Evolutionary conservation across 2,888 invertebrate genomes (phyloP), one percentile per base, ranked within the genome.

Genomic region (Pristionchus japonicus): DNA sequence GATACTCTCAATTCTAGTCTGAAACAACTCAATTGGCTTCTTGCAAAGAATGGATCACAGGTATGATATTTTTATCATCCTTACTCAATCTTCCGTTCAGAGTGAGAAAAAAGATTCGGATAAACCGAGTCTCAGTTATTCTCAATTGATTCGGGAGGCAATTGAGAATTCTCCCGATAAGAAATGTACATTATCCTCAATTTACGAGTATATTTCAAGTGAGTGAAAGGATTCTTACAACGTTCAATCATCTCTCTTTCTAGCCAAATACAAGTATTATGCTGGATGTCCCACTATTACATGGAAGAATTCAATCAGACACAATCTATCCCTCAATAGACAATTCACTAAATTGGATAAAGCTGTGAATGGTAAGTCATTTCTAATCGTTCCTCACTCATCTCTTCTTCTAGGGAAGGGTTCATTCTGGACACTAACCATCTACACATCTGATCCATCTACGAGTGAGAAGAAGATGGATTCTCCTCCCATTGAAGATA

Each of bases 261-360:
- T 23, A 86, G 86, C 43, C 31, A 86, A 57, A 31, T 87, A 87
- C 61, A 40, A 43, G 47, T 87, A 87, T 40, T 87, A 87, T 31
- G 77, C 87, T 3, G 23, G 37, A 11, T 87, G 87, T 40, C 77
- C 77, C 23, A 80, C 87, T 7, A 80, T 64, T 15, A 87, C 87
- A 27, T 87, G 87, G 87, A 87, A 91, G 91, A 92, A 92, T 77
- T 92, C 92, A 20, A 90, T 92, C 52, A 90, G 92, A 23, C 92
- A 92, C 88, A 92, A 92, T 89, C 85, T 92, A 23, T 91, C 91
- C 7, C 87, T 92, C 15, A 92, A 91, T 88, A 89, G 89, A 61
- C 90, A 90, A 74, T 92, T 92, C 86, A 84, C 70, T 3, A 57
- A 90, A 52, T 83, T 91, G 31, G 92, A 92, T 15, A 91, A 90